phyloP scores from a whole-genome alignment of 1,140 invertebrate species.

The Drosophila navojoa region DNA sequence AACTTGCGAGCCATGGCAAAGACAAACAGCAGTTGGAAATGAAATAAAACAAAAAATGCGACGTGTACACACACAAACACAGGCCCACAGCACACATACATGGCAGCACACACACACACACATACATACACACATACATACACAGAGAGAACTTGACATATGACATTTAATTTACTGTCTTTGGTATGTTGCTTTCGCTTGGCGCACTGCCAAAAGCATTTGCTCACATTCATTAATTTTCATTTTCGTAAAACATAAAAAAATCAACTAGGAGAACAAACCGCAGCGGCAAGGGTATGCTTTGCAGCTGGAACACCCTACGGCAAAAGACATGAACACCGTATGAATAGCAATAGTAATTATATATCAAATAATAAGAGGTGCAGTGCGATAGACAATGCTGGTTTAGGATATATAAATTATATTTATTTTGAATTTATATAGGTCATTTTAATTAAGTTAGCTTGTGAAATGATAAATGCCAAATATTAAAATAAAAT shows the following conservation, averaged over 20 bases:
- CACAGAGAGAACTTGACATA: constrained; percentile 69
- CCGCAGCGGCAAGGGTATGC: constrained; percentile 13
- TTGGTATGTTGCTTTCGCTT: constrained; percentile 72
- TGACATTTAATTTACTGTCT: constrained; percentile 82
- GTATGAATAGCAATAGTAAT: too few relatives aligned
- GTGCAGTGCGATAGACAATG: neutral
- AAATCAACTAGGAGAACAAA: constrained; percentile 11
- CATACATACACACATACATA: constrained; percentile 1
- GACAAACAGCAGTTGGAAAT: constrained; percentile 70
- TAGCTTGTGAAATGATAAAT: too few relatives aligned
- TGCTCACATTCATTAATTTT: constrained; percentile 81
- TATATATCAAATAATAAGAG: neutral
- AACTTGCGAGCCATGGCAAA: constrained; percentile 69
- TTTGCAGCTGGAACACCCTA: constrained; percentile 41
- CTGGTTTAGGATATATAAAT: neutral
- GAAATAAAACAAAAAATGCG: constrained; percentile 52
- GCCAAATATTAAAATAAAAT: neutral
- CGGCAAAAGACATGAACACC: neutral
- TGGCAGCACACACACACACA: constrained; percentile 25
- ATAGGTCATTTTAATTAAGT: too few relatives aligned
- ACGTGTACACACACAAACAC: constrained; percentile 47
- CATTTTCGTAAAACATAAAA: constrained; percentile 58
- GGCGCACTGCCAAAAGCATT: constrained; percentile 76
- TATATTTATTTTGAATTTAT: neutral
- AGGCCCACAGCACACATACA: constrained; percentile 8